These are phyloP conservation scores for Larimichthys crocea DNA, from an alignment of 2,113 vertebrate species.

Conservation along the genomic window DNA sequence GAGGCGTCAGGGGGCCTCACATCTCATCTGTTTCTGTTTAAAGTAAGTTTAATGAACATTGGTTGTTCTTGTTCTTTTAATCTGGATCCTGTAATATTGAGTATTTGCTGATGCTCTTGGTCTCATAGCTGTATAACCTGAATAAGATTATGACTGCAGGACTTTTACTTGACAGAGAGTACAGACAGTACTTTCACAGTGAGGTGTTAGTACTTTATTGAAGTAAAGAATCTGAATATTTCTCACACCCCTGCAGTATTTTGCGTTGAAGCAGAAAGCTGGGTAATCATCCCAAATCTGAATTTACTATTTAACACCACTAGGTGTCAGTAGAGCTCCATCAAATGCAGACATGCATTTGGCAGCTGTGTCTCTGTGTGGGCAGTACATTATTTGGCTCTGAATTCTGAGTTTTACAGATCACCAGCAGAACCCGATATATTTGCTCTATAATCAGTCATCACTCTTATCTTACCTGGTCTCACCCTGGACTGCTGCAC, in stretches of 20 bases:
- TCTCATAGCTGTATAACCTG: background rate
- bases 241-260: background rate
- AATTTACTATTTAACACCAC: conserved; percentile 11
- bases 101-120: background rate
- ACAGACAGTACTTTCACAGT: background rate
- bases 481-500: conserved; percentile 33
- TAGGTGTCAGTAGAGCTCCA: conserved; percentile 69
- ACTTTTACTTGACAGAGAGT: background rate
- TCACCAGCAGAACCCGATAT: conserved; percentile 40
- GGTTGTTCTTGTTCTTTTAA: background rate
- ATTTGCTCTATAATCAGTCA: conserved; percentile 50
- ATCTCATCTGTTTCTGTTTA: background rate
- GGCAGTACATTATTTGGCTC: conserved; percentile 48
- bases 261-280: background rate
- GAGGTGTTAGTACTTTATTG: background rate
- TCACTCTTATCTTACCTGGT: conserved; percentile 41
- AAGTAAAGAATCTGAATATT: background rate
- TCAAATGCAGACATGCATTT: background rate
- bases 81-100: background rate
- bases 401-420: conserved; percentile 48
- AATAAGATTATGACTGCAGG: background rate
- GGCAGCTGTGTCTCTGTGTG: conserved; percentile 17
- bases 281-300: background rate
- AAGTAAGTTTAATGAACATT: background rate
- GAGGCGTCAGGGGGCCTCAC: background rate